phyloP scores from a whole-genome alignment of 1,140 invertebrate genomes.

The Hyles euphorbiae region DNA sequence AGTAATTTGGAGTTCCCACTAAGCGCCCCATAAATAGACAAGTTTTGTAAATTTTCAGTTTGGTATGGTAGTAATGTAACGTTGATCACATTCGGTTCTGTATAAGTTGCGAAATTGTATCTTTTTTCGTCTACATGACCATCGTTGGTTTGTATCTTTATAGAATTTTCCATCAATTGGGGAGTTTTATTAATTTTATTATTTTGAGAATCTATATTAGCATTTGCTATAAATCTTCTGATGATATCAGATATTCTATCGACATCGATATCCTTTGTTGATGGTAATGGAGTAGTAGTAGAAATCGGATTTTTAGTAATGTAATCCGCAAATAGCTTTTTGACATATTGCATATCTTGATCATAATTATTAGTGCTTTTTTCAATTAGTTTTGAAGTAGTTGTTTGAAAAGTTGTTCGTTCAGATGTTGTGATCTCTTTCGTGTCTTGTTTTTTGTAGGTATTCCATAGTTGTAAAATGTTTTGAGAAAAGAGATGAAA shows the following conservation, averaged over 20 bases:
- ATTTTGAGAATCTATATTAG: too few relatives aligned
- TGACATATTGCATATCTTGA: constrained; percentile 1
- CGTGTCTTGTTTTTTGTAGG: not conserved
- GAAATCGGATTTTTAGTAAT: constrained; percentile 1
- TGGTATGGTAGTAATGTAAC: too few relatives aligned
- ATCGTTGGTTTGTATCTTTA: too few relatives aligned
- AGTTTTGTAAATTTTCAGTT: too few relatives aligned
- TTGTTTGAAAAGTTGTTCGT: not conserved
- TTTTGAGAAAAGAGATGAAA: not conserved
- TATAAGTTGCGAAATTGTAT: too few relatives aligned
- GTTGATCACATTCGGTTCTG: too few relatives aligned
- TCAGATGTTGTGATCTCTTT: constrained; percentile 1
- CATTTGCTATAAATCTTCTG: constrained; percentile 2
- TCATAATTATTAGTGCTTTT: not conserved
- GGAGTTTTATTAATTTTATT: not conserved
- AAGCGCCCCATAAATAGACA: too few relatives aligned
- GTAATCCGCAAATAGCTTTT: constrained; percentile 2
- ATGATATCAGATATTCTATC: constrained; percentile 8
- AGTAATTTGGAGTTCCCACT: not conserved
- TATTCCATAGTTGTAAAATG: constrained; percentile 8
- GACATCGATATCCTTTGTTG: constrained; percentile 2
- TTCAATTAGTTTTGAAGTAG: not conserved
- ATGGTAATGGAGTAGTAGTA: not conserved
- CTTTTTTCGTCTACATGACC: too few relatives aligned
- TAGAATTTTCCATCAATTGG: too few relatives aligned